Base-by-base conservation (phyloP, 2,113 vertebrate genomes). In the Columba janthina region DNA sequence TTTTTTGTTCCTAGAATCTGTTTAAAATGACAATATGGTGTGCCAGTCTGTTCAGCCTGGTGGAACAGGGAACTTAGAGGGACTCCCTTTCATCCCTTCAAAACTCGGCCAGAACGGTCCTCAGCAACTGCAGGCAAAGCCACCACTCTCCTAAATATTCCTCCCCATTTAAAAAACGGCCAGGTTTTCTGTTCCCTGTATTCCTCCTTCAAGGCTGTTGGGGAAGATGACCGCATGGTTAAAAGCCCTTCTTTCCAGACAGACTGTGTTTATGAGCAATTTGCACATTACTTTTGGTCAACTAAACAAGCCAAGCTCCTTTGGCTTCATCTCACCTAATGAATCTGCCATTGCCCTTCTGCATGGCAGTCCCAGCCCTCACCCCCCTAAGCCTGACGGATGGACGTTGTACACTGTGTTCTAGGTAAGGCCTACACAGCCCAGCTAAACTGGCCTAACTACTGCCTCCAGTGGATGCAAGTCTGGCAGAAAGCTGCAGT, bases 1-100 rank as follows among this genome's bases (percentile, higher is more conserved):
- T 76, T 86, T 95, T 90, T 79, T 85, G 40, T 80, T 91, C 88
- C 72, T 88, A 80, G 73, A 92, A 71, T 88, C 79, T 88, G 79
- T 88, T 93, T 93, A 75, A 91, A 91, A 90, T 66, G 82, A 83
- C 95, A 94, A 93, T 95, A 94, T 95, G 92, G 42, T 90, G 44
- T 78, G 69, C 22, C 92, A 91, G 93, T 93, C 94, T 96, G 93
- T 90, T 96, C 93, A 5, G 56, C 93, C 76, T 90, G 74, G 71
- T 74, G 74, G 58, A 92, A 85, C 26, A 58, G 25, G 54, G 38
- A 71, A 82, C n/a, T 94, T 26, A 0, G 61, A 77, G 92, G 94
- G 80, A 91, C 91, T 97, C 89, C 93, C 89, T 77, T 88, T 86
- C 38, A 54, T 74, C 53, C 61, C 38, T 78, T 89, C 19, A 34